phyloP scores from a whole-genome alignment of 2,113 vertebrate genomes.

The Puma concolor region DNA sequence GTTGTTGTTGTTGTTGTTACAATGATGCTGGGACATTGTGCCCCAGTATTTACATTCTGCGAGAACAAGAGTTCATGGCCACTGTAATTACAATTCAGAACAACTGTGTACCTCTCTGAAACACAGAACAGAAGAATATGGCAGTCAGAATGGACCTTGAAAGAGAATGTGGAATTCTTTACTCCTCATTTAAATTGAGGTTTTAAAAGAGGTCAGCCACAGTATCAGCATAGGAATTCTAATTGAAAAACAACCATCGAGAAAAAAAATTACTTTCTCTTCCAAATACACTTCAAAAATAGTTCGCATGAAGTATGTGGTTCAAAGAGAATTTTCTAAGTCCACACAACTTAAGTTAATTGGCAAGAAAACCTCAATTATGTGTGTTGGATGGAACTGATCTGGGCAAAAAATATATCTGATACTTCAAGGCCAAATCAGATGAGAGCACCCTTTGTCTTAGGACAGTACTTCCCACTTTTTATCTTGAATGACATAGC shows the following conservation, averaged over 20 bases:
- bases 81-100: conserved; percentile 54
- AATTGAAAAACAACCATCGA: conserved; percentile 55
- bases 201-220: conserved; percentile 62
- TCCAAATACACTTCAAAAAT: conserved; percentile 58
- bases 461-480: neutral
- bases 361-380: conserved; percentile 45
- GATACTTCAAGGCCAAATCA: neutral
- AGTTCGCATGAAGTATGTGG: neutral
- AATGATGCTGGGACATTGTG: neutral
- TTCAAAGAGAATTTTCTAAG: conserved; percentile 64
- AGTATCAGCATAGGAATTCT: conserved; percentile 50
- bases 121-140: conserved; percentile 13
- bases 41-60: neutral
- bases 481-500: neutral
- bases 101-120: conserved; percentile 15
- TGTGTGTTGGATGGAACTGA: neutral
- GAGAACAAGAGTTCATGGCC: conserved; percentile 35
- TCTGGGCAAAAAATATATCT: neutral
- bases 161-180: conserved; percentile 57
- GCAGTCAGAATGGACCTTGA: conserved; percentile 25
- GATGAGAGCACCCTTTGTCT: neutral
- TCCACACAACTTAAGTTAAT: conserved; percentile 23
- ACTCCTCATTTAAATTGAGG: conserved; percentile 74
- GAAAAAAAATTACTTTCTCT: conserved; percentile 23
- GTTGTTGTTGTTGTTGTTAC: neutral